These are phyloP conservation scores for Cheilosia vernalis DNA, from an alignment of 2,888 invertebrate species.

Conservation along the genomic window DNA sequence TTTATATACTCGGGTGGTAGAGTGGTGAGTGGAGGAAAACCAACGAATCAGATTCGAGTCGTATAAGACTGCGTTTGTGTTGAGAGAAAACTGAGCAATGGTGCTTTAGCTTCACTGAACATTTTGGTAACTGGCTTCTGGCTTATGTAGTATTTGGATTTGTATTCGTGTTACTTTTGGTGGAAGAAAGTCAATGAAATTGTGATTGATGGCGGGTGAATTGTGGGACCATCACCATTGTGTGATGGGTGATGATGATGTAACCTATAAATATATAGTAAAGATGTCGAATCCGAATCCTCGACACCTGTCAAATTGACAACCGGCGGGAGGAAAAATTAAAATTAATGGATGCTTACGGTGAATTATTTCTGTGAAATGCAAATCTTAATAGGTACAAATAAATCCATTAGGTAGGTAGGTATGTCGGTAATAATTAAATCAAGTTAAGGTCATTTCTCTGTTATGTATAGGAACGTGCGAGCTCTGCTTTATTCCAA, in stretches of 20 bases:
- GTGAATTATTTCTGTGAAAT: too few relatives aligned
- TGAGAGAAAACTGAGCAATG: constrained; percentile 35
- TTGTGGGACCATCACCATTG: neutral
- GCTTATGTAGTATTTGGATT: too few relatives aligned
- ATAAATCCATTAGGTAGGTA: too few relatives aligned
- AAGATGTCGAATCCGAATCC: neutral
- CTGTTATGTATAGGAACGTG: too few relatives aligned
- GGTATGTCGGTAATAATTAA: too few relatives aligned
- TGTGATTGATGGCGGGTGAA: constrained; percentile 1
- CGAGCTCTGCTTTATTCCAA: too few relatives aligned
- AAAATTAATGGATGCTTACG: too few relatives aligned
- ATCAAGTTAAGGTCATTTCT: too few relatives aligned
- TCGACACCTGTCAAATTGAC: too few relatives aligned
- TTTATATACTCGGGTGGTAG: constrained; percentile 11
- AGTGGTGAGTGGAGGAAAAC: constrained; percentile 12
- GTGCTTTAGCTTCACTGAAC: constrained; percentile 3
- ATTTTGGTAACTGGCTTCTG: neutral
- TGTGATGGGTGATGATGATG: neutral
- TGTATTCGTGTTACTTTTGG: too few relatives aligned
- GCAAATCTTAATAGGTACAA: too few relatives aligned
- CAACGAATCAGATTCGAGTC: constrained; percentile 52
- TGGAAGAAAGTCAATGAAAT: neutral
- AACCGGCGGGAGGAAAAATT: too few relatives aligned
- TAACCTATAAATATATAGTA: neutral
- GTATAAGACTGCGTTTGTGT: constrained; percentile 22